phyloP scores from a whole-genome alignment of 2,113 vertebrate species.

The Petrocephalus zakoni region DNA sequence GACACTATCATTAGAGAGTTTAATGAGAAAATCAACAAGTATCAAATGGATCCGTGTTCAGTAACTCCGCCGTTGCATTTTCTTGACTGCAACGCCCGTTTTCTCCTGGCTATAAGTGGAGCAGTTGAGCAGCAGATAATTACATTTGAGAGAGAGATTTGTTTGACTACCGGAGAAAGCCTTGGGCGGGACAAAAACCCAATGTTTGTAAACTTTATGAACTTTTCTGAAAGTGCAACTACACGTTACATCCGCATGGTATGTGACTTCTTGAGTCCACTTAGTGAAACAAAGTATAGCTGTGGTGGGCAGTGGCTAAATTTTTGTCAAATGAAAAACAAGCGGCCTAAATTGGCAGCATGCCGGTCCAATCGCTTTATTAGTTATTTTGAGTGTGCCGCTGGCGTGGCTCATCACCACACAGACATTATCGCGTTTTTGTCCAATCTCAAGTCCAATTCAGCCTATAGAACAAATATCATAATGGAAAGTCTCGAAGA shows the following conservation, averaged over 20 bases:
- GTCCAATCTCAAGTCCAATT: conserved; percentile 54
- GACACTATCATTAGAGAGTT: conserved; percentile 50
- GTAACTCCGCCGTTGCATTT: conserved; percentile 52
- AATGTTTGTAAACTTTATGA: conserved; percentile 54
- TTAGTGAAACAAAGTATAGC: conserved; percentile 24
- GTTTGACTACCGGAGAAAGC: conserved; percentile 41
- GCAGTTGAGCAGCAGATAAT: conserved; percentile 55
- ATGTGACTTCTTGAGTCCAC: conserved; percentile 49
- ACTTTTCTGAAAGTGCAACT: conserved; percentile 58
- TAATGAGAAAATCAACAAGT: conserved; percentile 38
- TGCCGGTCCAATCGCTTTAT: conserved; percentile 46
- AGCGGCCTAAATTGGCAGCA: conserved; percentile 48
- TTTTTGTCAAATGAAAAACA: conserved; percentile 60
- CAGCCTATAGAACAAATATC: conserved; percentile 45
- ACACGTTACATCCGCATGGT: conserved; percentile 64
- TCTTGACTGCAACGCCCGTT: conserved; percentile 54
- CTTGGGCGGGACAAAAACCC: conserved; percentile 60
- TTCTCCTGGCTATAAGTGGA: conserved; percentile 54
- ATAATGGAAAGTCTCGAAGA: conserved; percentile 57
- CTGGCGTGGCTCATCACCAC: conserved; percentile 61
- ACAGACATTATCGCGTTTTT: conserved; percentile 57
- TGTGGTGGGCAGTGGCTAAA: conserved; percentile 62
- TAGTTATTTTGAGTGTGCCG: conserved; percentile 61
- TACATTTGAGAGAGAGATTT: conserved; percentile 55
- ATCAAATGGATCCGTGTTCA: conserved; percentile 11